Evolutionary conservation across 1,140 invertebrate species (phyloP).

Genomic region (Drosophila jambulina): DNA sequence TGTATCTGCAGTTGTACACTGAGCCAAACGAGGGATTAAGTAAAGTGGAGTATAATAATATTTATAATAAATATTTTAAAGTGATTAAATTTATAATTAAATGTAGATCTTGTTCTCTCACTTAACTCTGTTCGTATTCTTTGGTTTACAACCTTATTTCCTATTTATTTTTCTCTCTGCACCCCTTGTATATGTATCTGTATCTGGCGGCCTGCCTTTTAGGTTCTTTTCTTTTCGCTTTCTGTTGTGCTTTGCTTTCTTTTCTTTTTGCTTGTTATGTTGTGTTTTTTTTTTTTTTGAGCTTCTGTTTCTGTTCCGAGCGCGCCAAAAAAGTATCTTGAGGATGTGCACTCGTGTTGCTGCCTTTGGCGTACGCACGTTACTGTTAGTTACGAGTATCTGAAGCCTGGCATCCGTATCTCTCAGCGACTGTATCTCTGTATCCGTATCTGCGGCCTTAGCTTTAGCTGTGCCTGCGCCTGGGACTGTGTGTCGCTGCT

Average conservation of each 20-base stretch:
- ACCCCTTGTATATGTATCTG: constrained; percentile 1
- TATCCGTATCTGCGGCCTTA: constrained; percentile 8
- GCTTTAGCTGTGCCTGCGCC: background rate
- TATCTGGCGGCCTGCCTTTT: constrained; percentile 28
- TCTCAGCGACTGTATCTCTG: constrained; percentile 39
- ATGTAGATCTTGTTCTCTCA: background rate
- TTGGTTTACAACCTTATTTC: no score
- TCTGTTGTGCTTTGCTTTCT: constrained; percentile 40
- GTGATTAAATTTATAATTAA: background rate
- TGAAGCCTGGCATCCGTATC: constrained; percentile 18
- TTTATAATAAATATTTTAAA: background rate
- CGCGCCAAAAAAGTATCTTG: constrained; percentile 71
- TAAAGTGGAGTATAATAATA: background rate
- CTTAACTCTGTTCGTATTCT: background rate
- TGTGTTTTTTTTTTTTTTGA: constrained; percentile 55
- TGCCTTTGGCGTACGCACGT: constrained; percentile 72
- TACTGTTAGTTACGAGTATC: constrained; percentile 76
- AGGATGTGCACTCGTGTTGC: constrained; percentile 33
- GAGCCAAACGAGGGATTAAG: background rate
- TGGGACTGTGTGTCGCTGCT: constrained; percentile 12
- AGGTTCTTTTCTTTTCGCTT: constrained; percentile 47
- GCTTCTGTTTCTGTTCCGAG: constrained; percentile 67
- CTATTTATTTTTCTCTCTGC: background rate
- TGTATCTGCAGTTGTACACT: constrained; percentile 16
- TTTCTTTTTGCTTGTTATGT: constrained; percentile 33